Percentiles rank a stretch among this genome's conserved stretches.
Conservation (phyloP, 2,888 invertebrate species). For the Cryptocephalus primarius region DNA sequence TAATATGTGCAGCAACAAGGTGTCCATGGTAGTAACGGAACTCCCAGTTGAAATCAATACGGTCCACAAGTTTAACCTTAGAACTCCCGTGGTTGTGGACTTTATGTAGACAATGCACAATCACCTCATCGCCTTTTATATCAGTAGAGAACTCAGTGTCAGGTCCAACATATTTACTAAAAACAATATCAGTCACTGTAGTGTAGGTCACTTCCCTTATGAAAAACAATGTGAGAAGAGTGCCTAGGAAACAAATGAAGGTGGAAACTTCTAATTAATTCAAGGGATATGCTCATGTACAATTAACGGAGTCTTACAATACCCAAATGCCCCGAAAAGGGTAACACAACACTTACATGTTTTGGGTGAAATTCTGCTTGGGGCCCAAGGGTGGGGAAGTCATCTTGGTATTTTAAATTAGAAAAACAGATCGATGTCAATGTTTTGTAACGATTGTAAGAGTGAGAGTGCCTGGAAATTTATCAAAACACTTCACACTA, state of each 20-base stretch:
- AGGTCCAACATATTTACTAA: slow-evolving; percentile 29
- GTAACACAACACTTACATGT: slow-evolving; percentile 21
- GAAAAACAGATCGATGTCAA: neutral
- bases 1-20: slow-evolving; percentile 77
- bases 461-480: too few species aligned
- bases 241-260: too few species aligned
- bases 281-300: neutral
- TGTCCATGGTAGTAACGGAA: slow-evolving; percentile 77
- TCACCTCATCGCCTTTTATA: slow-evolving; percentile 45
- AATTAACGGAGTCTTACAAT: neutral
- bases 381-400: slow-evolving; percentile 17
- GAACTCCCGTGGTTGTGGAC: slow-evolving; percentile 74
- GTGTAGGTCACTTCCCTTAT: neutral
- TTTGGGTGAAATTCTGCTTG: slow-evolving; percentile 23
- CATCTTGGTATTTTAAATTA: neutral
- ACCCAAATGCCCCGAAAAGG: neutral
- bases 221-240: neutral
- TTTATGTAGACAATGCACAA: slow-evolving; percentile 59
- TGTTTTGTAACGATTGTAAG: too few species aligned
- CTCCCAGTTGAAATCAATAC: slow-evolving; percentile 92
- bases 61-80: slow-evolving; percentile 72
- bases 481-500: too few species aligned
- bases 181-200: slow-evolving; percentile 7
- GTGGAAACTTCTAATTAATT: too few species aligned
- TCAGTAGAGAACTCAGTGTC: slow-evolving; percentile 32